Evolutionary conservation across 2,888 invertebrate species (phyloP), one percentile per base, ranked within the genome.

Genomic region (Orchestes rusci): DNA sequence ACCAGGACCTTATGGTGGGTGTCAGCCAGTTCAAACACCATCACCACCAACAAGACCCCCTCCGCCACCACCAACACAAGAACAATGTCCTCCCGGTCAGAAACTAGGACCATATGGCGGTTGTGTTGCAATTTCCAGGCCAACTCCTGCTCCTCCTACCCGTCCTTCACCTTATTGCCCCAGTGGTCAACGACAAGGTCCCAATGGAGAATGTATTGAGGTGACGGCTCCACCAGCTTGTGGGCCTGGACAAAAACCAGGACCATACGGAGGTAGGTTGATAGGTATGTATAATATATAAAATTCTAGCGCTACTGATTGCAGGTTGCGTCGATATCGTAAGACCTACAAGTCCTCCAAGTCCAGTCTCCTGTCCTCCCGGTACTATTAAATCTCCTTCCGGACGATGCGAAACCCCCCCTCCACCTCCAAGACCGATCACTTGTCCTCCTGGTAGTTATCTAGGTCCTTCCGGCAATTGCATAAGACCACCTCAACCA

Each of bases 351-450:
- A 41, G 39, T 16, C 47, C 44, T 33, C 43, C 53, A 30, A 31
- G 38, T 39, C 34, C 32, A 16, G 39, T 47, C 27, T 38, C 52
- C 29, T 57, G 56, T 45, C 50, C 54, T 44, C 53, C 56, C 32
- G 53, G 53, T 45, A 51, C 55, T 27, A 37, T 48, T 37, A 55
- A 52, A 50, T 35, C 51, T 27, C 49, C 53, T 33, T 45, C 50
- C 37, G 55, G 56, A 38, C 39, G 42, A 31, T 56, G 55, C 39
- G 52, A 48, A 49, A 33, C 28, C 31, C 43, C 47, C n/a, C 48
- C 53, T 47, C 45, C 49, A 34, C 48, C 51, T 27, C 47, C 48
- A 43, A 42, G 51, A 39, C 45, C 51, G 32, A 37, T 44, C 34
- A 48, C 46, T 27, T 53, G 53, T 45, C 46, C 50, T 43, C 38